Base-by-base conservation (phyloP, 2,797 vertebrate species). In the Pipistrellus pygmaeus region DNA sequence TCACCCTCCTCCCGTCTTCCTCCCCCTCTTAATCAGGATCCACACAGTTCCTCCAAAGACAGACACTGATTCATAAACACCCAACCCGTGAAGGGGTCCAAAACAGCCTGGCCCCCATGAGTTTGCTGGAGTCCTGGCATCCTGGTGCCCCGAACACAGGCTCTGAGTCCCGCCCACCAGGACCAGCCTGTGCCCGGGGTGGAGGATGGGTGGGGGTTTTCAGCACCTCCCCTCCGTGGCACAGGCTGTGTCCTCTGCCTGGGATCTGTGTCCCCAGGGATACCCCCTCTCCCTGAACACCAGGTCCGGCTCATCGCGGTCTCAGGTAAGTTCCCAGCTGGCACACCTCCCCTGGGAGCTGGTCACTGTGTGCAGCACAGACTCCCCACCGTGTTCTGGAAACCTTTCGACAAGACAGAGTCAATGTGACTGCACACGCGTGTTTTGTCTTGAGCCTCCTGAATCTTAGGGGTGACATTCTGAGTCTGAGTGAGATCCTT, bases 21-120 rank as follows among this genome's bases (percentile, higher is more conserved):
- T 87, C 78, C 60, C 48, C 73, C 44, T 27, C 32, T 44, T 48
- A 57, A 90, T 35, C 69, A 89, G 38, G 89, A 73, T 30, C 27
- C 6, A 71, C 21, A 78, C 27, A 35, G 17, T 44, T 84, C 4
- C n/a, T 21, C 8, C 51, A 78, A 76, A 66, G 71, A 75, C 9
- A 68, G 17, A 35, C 18, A 35, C 1, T 62, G 23, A 55, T 66
- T 9, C 76, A 17, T 81, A 38, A 82, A 81, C 88, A 72, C 4
- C 71, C 32, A 93, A 30, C 12, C 57, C 51, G 20, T 0, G 6
- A 76, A 82, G n/a, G n/a, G 23, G 41, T 38, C 25, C 68, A 21
- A 30, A 75, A 32, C 21, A 78, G 23, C 17, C n/a, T 12, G 2
- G n/a, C 3, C 77, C 51, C 27, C 23, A 72, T n/a, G n/a, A n/a